Evolutionary conservation across 2,888 invertebrate genomes (phyloP).

Genomic region (Ophioninae sp.): DNA sequence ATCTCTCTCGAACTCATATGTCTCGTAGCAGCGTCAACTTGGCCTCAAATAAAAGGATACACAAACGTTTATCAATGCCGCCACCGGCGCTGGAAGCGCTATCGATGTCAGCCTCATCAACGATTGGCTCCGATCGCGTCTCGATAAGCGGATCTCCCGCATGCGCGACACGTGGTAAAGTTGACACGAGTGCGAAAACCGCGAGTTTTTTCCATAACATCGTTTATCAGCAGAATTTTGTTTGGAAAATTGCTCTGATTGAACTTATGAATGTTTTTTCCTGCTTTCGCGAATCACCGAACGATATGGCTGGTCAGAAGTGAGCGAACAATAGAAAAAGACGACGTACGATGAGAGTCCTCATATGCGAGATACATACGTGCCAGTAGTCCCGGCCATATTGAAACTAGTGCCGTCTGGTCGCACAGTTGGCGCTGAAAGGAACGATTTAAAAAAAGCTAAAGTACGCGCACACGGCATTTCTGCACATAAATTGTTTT

Average conservation of each 20-base stretch:
- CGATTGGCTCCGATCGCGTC: slow-evolving; percentile 56
- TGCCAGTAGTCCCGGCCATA: slow-evolving; percentile 56
- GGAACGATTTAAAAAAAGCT: no score
- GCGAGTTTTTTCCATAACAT: slow-evolving; percentile 42
- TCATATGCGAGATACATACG: slow-evolving; percentile 21
- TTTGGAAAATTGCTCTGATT: neutral
- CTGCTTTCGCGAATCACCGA: neutral
- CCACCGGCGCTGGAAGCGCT: slow-evolving; percentile 40
- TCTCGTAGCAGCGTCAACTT: no score
- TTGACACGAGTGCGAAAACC: slow-evolving; percentile 63
- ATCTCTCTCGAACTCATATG: no score
- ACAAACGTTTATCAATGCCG: slow-evolving; percentile 68
- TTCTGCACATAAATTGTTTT: no score
- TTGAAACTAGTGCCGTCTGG: slow-evolving; percentile 66
- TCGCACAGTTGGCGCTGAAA: slow-evolving; percentile 40
- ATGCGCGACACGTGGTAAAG: slow-evolving; percentile 64
- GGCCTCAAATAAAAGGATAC: slow-evolving; percentile 66
- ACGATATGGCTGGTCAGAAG: neutral
- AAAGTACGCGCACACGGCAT: no score
- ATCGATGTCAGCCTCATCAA: slow-evolving; percentile 43
- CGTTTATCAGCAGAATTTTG: slow-evolving; percentile 17
- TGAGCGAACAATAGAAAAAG: neutral
- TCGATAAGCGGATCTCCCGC: slow-evolving; percentile 59
- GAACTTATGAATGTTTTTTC: neutral
- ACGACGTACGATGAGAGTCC: neutral